Percentiles rank a stretch among this genome's conserved stretches.
phyloP scores from a whole-genome alignment of 2,888 invertebrate species.

The Andrena haemorrhoa region DNA sequence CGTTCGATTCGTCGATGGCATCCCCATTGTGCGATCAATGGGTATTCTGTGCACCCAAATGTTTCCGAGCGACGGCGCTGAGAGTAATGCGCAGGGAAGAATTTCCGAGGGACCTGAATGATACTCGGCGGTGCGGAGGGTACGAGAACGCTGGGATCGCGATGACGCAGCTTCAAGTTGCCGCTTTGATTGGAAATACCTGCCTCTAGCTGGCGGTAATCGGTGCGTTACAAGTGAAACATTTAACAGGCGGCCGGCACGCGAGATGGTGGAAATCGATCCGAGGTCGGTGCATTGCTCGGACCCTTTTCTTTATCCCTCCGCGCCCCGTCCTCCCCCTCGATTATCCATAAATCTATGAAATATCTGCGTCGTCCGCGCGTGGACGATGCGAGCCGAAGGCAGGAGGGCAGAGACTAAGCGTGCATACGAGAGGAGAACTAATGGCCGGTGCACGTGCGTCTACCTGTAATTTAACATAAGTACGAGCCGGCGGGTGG shows the following conservation, averaged over 20 bases:
- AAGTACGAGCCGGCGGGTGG: conserved; percentile 57
- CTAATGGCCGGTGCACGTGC: conserved; percentile 66
- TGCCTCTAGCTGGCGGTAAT: no score
- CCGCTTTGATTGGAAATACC: no score
- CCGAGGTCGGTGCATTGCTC: neutral
- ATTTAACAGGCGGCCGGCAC: neutral
- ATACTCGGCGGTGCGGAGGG: no score
- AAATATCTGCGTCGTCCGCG: conserved; percentile 37
- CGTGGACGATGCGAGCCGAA: conserved; percentile 17
- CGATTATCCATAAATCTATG: conserved; percentile 47
- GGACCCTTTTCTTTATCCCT: neutral
- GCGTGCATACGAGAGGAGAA: conserved; percentile 61
- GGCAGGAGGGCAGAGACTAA: neutral
- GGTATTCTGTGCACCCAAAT: neutral
- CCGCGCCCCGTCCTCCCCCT: neutral
- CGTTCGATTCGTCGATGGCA: conserved; percentile 1
- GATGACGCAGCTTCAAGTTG: no score
- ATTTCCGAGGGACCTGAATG: no score
- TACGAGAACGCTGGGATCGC: no score
- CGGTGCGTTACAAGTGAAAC: neutral
- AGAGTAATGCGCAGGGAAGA: neutral
- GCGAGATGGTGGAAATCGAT: conserved; percentile 15
- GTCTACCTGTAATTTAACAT: conserved; percentile 71
- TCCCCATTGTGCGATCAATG: no score
- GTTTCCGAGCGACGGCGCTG: neutral